phyloP scores from a whole-genome alignment of 2,113 vertebrate genomes.

The Archilochus colubris region DNA sequence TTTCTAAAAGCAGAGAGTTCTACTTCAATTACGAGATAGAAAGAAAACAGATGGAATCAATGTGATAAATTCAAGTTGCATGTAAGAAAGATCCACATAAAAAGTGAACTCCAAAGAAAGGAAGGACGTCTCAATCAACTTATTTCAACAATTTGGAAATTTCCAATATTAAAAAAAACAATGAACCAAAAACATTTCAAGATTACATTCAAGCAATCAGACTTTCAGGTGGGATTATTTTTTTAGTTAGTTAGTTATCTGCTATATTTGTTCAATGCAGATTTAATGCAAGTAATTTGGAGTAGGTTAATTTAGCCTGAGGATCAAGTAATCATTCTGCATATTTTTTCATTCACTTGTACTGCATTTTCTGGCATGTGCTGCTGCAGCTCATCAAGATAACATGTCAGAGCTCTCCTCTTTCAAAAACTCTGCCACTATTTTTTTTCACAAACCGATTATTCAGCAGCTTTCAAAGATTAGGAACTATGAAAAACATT shows the following conservation, averaged over 20 bases:
- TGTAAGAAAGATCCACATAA: neutral
- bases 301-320: neutral
- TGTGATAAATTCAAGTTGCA: neutral
- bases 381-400: neutral
- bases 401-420: neutral
- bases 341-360: neutral
- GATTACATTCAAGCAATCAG: neutral
- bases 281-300: neutral
- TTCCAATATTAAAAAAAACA: neutral
- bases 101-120: neutral
- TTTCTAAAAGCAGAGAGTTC: neutral
- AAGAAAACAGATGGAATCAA: neutral
- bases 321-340: neutral
- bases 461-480: neutral
- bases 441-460: neutral
- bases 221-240: neutral
- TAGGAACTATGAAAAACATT: neutral
- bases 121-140: neutral
- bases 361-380: neutral
- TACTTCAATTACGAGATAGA: neutral
- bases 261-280: neutral
- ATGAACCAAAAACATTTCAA: neutral
- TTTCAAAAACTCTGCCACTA: neutral
- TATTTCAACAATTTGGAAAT: neutral
- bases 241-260: neutral